Conservation (phyloP, 2,797 vertebrate genomes). For the Melanotaenia boesemani region DNA sequence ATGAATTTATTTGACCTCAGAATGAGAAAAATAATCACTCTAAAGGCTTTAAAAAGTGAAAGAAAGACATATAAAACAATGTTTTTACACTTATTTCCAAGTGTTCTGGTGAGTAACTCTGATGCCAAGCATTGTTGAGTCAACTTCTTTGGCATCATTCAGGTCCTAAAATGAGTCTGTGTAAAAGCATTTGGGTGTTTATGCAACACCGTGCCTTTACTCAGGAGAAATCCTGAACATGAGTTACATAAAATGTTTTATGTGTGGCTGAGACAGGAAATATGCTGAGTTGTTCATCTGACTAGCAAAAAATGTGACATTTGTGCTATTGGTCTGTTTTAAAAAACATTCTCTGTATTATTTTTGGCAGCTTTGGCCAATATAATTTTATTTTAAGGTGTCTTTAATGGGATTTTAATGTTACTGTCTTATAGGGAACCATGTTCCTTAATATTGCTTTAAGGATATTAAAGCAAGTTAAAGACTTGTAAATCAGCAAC, state of each 20-base stretch:
- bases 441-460: not conserved
- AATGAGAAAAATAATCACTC: constrained; percentile 45
- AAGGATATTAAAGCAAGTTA: no score
- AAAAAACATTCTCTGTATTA: not conserved
- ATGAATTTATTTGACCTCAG: constrained; percentile 43
- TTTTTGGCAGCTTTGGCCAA: not conserved
- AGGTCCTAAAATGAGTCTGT: constrained; percentile 31
- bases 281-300: constrained; percentile 24
- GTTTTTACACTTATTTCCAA: constrained; percentile 56
- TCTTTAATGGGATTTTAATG: not conserved
- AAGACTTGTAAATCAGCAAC: not conserved
- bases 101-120: constrained; percentile 57
- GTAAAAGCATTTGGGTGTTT: constrained; percentile 46
- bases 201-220: constrained; percentile 47
- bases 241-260: constrained; percentile 39
- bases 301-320: constrained; percentile 1
- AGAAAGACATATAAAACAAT: constrained; percentile 26
- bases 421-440: not conserved
- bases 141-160: constrained; percentile 56
- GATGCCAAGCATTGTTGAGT: constrained; percentile 66
- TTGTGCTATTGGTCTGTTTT: not conserved
- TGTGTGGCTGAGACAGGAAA: constrained; percentile 47
- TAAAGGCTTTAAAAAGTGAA: constrained; percentile 15
- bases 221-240: constrained; percentile 57
- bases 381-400: not conserved